A percentile compares a stretch with the other conserved stretches of the same genome.
Conservation (phyloP, 2,888 invertebrate genomes). For the Rhamnusium bicolor region DNA sequence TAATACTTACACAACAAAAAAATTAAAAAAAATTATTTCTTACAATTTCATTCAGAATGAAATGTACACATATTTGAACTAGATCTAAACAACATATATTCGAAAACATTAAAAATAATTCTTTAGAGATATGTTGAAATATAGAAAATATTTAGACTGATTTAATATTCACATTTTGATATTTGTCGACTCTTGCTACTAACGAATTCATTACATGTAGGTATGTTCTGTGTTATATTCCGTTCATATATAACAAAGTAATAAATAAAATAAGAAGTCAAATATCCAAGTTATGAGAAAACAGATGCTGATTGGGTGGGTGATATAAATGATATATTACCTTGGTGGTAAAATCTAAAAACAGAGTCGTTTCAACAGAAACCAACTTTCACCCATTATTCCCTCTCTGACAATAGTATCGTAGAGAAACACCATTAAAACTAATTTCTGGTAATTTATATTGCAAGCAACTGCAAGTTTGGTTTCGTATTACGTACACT, state of each 20-base stretch:
- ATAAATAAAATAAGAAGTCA: not conserved
- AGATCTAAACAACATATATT: no score
- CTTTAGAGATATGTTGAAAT: no score
- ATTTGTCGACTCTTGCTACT: not conserved
- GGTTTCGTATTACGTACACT: not conserved
- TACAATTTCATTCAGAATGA: no score
- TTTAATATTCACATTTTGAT: no score
- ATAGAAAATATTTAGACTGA: no score
- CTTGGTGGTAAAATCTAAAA: not conserved
- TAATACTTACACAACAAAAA: no score
- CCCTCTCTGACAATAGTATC: not conserved
- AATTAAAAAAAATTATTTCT: no score
- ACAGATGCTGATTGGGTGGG: slow-evolving; percentile 6
- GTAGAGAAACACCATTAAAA: not conserved
- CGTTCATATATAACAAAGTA: not conserved
- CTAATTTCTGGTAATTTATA: slow-evolving; percentile 4
- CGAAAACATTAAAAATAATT: no score
- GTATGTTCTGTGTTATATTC: not conserved
- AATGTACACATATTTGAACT: no score
- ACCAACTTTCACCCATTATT: not conserved
- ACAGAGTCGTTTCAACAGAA: not conserved
- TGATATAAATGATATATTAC: not conserved
- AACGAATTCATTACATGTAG: not conserved
- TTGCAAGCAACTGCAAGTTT: not conserved
- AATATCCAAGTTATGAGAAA: not conserved